phyloP scores from a whole-genome alignment of 2,113 vertebrate species.

The Charadrius vociferus region DNA sequence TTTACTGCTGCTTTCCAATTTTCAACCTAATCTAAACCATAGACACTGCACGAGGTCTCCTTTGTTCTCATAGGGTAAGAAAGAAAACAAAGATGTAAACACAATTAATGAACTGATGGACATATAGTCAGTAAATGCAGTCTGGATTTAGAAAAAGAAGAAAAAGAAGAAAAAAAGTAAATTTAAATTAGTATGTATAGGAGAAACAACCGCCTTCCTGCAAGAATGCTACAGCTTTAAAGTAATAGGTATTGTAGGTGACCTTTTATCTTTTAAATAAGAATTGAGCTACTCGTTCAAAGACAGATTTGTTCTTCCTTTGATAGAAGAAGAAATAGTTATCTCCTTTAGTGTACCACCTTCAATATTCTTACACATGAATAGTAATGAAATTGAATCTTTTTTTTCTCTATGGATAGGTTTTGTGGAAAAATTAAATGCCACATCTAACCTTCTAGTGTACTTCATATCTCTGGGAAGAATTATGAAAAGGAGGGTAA shows the following conservation, averaged over 20 bases:
- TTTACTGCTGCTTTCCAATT: constrained; percentile 58
- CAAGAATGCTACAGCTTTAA: constrained; percentile 77
- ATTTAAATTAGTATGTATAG: constrained; percentile 78
- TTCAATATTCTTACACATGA: constrained; percentile 93
- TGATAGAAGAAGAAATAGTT: constrained; percentile 89
- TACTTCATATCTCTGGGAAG: constrained; percentile 97
- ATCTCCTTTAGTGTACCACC: constrained; percentile 89
- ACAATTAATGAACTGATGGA: constrained; percentile 12
- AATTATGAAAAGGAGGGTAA: constrained; percentile 99
- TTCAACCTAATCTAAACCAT: constrained; percentile 36
- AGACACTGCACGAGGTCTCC: background rate
- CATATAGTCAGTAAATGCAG: background rate
- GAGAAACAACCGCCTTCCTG: constrained; percentile 66
- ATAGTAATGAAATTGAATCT: constrained; percentile 99
- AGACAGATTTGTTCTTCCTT: constrained; percentile 90
- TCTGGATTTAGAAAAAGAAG: background rate
- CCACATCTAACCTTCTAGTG: constrained; percentile 99
- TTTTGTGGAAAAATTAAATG: constrained; percentile 92
- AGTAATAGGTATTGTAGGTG: constrained; percentile 87
- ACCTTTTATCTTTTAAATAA: constrained; percentile 96
- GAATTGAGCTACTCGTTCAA: constrained; percentile 89
- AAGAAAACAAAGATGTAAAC: constrained; percentile 57
- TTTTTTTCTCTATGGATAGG: constrained; percentile 85
- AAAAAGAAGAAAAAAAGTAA: background rate
- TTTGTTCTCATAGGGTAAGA: constrained; percentile 13